Evolutionary conservation across 2,113 vertebrate species (phyloP), one percentile per base, ranked within the genome.

Genomic region (Sporophila hypoxantha): DNA sequence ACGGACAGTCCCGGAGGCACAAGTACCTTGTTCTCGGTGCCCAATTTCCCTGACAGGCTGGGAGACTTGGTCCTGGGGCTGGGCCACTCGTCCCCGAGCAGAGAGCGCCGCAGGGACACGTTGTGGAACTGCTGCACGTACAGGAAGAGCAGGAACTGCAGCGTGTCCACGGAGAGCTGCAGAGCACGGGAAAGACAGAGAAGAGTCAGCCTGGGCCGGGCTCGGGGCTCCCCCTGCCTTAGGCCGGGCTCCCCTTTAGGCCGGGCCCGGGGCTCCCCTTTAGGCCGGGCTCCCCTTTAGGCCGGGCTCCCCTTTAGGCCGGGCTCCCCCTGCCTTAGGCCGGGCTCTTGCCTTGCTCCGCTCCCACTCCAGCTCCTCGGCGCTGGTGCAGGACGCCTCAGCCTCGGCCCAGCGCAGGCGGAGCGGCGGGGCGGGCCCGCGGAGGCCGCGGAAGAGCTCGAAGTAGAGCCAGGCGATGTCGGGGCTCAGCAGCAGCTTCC

Each of bases 81-180:
- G 57, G 99, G 99, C 99, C 99, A 99, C 71, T 99, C 99, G 76
- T 99, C 99, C 9, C 98, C 98, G 12, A 99, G 97, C 90, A 99
- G 94, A 37, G 99, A 99, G 20, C 96, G 97, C 21, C 99, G 97
- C 74, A 99, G 94, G 32, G 99, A 99, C 32, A 99, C 94, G 2
- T 97, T 98, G 95, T 99, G 99, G 53, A 99, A 88, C 94, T 99
- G 98, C 90, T 99, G 99, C 65, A 99, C 92, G 88, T 98, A 98
- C 12, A 99, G 97, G 96, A 99, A 99, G 32, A 99, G 98, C 88
- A 99, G 97, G 95, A 99, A 99, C 96, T 98, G 98, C 92, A 99
- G 96, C 0, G 98, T 98, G 89, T 99, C 98, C 90, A 99, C 98
- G 20, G 97, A 98, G 73, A 99, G 92, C 99, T 99, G 87, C 12